Evolutionary conservation across 2,797 vertebrate genomes (phyloP).

Genomic region (Otolemur crassicaudatus): DNA sequence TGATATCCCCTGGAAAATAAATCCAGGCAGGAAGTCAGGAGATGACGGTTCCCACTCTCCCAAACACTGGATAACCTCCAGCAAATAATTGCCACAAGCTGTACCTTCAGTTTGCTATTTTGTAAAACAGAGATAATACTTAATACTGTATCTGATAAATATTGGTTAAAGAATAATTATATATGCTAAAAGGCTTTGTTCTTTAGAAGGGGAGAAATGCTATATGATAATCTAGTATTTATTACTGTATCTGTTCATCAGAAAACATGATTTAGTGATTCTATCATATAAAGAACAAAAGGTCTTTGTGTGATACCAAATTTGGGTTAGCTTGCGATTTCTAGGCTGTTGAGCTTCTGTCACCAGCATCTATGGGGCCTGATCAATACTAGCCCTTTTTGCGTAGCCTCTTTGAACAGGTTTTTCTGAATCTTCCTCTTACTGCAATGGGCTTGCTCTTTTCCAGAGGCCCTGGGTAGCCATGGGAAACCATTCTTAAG

Average conservation of each 20-base stretch:
- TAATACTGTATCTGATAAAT: background rate
- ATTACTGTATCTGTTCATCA: background rate
- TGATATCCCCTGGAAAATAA: conserved; percentile 22
- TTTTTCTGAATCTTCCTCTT: conserved; percentile 41
- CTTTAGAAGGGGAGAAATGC: background rate
- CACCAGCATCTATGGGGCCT: background rate
- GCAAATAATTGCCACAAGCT: background rate
- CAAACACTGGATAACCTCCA: background rate
- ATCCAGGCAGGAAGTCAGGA: conserved; percentile 34
- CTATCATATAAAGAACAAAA: conserved; percentile 20
- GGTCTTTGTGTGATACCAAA: background rate
- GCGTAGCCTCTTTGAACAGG: background rate
- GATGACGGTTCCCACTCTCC: background rate
- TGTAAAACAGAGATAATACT: background rate
- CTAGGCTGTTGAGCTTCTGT: background rate
- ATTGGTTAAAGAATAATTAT: background rate
- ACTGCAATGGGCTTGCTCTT: background rate
- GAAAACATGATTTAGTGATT: conserved; percentile 28
- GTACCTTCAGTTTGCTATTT: background rate
- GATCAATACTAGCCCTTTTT: background rate
- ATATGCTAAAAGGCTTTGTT: background rate
- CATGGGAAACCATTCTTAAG: background rate
- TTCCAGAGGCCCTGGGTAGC: background rate
- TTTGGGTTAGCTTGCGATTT: background rate
- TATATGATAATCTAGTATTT: background rate